phyloP scores from a whole-genome alignment of 2,113 vertebrate species.

The Salvelinus alpinus region DNA sequence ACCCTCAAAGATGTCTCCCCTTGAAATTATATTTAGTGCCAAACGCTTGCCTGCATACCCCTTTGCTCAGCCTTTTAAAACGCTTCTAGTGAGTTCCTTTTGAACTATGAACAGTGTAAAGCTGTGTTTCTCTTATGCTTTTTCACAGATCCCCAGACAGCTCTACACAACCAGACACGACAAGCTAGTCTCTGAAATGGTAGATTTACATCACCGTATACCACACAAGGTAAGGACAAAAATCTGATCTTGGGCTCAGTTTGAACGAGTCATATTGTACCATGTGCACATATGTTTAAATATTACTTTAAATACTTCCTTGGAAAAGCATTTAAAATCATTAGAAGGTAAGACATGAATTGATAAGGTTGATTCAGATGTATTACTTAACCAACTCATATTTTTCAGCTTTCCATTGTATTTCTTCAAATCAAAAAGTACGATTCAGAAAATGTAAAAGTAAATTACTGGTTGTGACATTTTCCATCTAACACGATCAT shows the following conservation, averaged over 20 bases:
- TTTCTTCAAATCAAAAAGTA: neutral
- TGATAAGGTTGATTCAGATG: slow-evolving; percentile 1
- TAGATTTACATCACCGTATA: slow-evolving; percentile 70
- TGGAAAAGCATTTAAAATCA: slow-evolving; percentile 41
- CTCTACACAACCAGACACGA: slow-evolving; percentile 78
- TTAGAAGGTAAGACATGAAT: slow-evolving; percentile 56
- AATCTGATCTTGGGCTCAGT: neutral
- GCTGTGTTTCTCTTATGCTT: slow-evolving; percentile 15
- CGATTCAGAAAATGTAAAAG: neutral
- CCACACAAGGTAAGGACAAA: slow-evolving; percentile 69
- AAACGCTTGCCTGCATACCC: slow-evolving; percentile 19
- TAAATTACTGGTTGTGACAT: neutral
- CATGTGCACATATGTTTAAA: too few relatives aligned
- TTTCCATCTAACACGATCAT: too few relatives aligned
- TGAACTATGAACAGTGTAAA: slow-evolving; percentile 18
- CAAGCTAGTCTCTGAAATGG: slow-evolving; percentile 72
- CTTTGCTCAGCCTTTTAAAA: slow-evolving; percentile 10
- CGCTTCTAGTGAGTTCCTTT: slow-evolving; percentile 20
- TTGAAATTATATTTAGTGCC: slow-evolving; percentile 20
- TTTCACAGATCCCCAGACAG: slow-evolving; percentile 78
- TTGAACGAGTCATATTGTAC: too few relatives aligned
- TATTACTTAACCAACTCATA: slow-evolving; percentile 38
- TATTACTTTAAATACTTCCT: slow-evolving; percentile 41
- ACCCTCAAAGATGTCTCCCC: slow-evolving; percentile 4
- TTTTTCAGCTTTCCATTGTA: neutral